Evolutionary conservation across 2,113 vertebrate species (phyloP), one percentile per base, ranked within the genome.

Genomic region (Pseudorasbora parva): DNA sequence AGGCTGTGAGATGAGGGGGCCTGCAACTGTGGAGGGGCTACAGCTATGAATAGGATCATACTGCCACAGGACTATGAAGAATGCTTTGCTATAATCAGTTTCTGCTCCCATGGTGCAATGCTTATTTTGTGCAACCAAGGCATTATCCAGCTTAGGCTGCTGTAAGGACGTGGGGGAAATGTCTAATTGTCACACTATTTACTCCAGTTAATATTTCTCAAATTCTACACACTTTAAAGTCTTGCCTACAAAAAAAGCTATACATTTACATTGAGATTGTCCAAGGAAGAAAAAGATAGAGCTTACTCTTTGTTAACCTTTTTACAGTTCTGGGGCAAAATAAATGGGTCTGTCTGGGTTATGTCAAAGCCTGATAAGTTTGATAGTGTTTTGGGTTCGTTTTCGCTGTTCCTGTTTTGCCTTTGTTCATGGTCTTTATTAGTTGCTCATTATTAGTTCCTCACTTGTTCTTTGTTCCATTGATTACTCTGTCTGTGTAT

Each of bases 81-180:
- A 73, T 73, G 71, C 71, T 73, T 73, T 49, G 45, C 71, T 73
- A 49, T 73, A 73, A 73, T 73, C 71, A 73, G 43, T 45, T 73
- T 73, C n/a, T 73, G 43, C n/a, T 73, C 43, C 71, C 71, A 73
- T 73, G 43, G 71, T 12, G 43, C 71, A 27, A 17, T 73, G 71
- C 71, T 49, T 41, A 68, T 37, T 68, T 68, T 41, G 33, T 68
- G 33, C 64, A 68, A 68, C 33, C 19, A 37, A 41, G 33, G 33
- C 64, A 41, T 68, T 68, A 68, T 41, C 33, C 64, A 41, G 71
- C 11, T 27, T 43, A 73, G 4, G 41, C 14, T 25, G n/a, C 49
- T 73, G 45, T 73, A n/a, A 73, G 12, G 71, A 15, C n/a, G 23
- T 47, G 41, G 69, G 62, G 8, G 62, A 37, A 19, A 72, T 45